A percentile compares a stretch with the other conserved stretches of the same genome.
phyloP scores from a whole-genome alignment of 2,113 vertebrate species.

The Mionectes macconnelli region DNA sequence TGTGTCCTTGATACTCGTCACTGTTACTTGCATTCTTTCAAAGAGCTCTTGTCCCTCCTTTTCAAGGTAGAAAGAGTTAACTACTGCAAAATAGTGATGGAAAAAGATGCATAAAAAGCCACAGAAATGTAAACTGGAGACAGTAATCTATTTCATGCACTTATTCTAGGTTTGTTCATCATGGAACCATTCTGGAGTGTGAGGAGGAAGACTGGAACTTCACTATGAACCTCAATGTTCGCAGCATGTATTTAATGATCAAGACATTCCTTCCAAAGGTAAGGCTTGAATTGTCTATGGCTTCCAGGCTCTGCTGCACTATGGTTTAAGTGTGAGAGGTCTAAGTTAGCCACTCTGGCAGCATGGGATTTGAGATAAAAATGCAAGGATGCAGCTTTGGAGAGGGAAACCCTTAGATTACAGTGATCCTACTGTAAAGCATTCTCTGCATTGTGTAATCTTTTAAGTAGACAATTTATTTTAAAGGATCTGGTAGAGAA shows the following conservation, averaged over 20 bases:
- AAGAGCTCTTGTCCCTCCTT: background rate
- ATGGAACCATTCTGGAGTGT: constrained; percentile 89
- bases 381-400: background rate
- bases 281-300: background rate
- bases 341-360: background rate
- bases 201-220: constrained; percentile 93
- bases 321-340: background rate
- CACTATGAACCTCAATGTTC: constrained; percentile 90
- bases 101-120: background rate
- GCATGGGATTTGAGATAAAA: background rate
- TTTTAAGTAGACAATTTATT: background rate
- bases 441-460: background rate
- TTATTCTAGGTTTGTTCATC: constrained; percentile 86
- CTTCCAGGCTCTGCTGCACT: background rate
- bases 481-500: background rate
- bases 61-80: background rate
- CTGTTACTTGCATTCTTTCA: background rate
- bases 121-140: background rate
- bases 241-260: constrained; percentile 95
- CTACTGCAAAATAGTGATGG: background rate
- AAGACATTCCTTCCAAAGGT: constrained; percentile 93
- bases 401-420: background rate
- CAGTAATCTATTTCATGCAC: background rate
- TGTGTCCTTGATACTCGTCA: background rate
- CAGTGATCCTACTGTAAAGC: background rate